Percentiles rank a stretch among this genome's conserved stretches.
Conservation (phyloP, 2,797 vertebrate genomes). For the Phoeniculus purpureus region DNA sequence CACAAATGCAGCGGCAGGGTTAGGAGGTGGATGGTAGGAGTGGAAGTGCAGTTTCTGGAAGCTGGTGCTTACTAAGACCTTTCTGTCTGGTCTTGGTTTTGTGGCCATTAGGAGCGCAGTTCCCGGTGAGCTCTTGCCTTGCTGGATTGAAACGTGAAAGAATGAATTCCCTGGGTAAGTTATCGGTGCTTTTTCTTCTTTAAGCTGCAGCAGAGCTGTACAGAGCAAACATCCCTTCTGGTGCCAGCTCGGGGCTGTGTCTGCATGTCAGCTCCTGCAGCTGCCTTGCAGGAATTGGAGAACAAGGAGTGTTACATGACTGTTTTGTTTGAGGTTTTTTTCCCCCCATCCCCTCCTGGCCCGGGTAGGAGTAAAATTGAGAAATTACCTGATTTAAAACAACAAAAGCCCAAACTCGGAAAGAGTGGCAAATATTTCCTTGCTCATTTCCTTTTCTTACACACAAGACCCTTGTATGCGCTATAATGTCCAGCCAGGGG, state of each 20-base stretch:
- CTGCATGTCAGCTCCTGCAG: neutral
- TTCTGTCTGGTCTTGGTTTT: conserved; percentile 45
- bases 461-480: neutral
- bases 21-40: conserved; percentile 76
- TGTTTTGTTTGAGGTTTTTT: neutral
- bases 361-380: neutral
- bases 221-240: neutral
- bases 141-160: conserved; percentile 44
- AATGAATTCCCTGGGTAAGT: conserved; percentile 79
- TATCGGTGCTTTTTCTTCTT: conserved; percentile 34
- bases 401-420: neutral
- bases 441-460: neutral
- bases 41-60: conserved; percentile 68
- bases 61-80: conserved; percentile 55
- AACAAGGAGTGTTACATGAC: neutral
- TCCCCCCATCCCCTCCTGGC: neutral
- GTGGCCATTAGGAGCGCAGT: neutral
- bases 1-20: conserved; percentile 53
- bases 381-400: neutral
- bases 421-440: neutral
- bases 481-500: conserved; percentile 30
- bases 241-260: neutral
- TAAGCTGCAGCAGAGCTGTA: neutral
- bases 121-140: conserved; percentile 33
- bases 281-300: neutral